phyloP scores from a whole-genome alignment of 2,797 vertebrate species.

The Rhabdophis nuchalis region DNA sequence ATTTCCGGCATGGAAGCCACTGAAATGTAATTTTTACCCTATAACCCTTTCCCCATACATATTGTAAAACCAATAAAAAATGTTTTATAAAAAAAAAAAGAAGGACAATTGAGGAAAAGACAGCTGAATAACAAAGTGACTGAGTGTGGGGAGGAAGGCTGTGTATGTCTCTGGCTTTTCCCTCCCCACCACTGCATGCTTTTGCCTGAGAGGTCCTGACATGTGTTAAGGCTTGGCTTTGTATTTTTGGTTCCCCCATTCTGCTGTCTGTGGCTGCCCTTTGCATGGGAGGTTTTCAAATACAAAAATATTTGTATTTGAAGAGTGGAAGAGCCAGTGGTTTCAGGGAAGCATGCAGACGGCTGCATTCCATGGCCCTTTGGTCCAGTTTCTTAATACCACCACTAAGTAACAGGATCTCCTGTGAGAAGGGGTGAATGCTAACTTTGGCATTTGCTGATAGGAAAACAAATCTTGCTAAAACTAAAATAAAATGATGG shows the following conservation, averaged over 20 bases:
- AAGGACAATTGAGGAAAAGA: slow-evolving; percentile 44
- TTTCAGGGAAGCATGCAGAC: slow-evolving; percentile 1
- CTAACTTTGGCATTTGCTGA: background rate
- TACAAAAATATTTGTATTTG: slow-evolving; percentile 4
- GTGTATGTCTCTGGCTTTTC: slow-evolving; percentile 10
- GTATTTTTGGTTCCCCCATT: slow-evolving; percentile 35
- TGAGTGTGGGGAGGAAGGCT: slow-evolving; percentile 27
- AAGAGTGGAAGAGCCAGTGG: background rate
- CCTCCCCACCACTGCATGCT: background rate
- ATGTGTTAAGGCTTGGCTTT: slow-evolving; percentile 40
- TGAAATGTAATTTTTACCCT: too few relatives aligned
- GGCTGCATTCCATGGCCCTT: slow-evolving; percentile 10
- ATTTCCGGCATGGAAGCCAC: too few relatives aligned
- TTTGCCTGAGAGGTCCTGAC: background rate
- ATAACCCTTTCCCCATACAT: too few relatives aligned
- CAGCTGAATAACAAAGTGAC: slow-evolving; percentile 45
- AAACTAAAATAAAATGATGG: slow-evolving; percentile 9
- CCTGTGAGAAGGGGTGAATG: slow-evolving; percentile 11
- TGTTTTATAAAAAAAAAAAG: too few relatives aligned
- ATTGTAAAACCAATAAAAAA: too few relatives aligned
- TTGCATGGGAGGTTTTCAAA: slow-evolving; percentile 17
- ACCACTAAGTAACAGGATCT: slow-evolving; percentile 10
- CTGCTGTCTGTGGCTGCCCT: background rate
- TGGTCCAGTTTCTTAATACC: background rate
- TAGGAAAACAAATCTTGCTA: background rate